These are phyloP conservation scores for Megaustenia siamemsis DNA, from an alignment of 2,888 invertebrate species.

Conservation along the genomic window DNA sequence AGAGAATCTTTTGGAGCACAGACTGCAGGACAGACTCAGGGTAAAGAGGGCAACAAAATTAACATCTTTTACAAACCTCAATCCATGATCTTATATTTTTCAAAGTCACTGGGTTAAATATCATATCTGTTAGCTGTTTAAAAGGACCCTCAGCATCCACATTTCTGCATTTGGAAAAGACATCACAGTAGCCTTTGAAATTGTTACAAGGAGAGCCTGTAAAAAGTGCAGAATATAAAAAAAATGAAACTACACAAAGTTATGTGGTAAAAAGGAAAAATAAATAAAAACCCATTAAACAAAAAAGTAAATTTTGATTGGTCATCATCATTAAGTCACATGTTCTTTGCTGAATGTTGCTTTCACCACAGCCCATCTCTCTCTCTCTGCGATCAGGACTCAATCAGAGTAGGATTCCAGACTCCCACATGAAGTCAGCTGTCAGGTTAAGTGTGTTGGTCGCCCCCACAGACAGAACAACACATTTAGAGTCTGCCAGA, in stretches of 20 bases:
- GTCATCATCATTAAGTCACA: not conserved
- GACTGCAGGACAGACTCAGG: too few species aligned
- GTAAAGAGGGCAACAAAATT: too few species aligned
- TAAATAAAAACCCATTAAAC: not conserved
- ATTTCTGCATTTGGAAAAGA: conserved; percentile 53
- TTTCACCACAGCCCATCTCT: too few species aligned
- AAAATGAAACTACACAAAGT: not conserved
- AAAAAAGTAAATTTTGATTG: not conserved
- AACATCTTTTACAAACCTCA: conserved; percentile 33
- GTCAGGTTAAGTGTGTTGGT: too few species aligned
- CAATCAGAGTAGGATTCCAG: too few species aligned
- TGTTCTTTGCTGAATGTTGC: too few species aligned
- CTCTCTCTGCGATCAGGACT: too few species aligned
- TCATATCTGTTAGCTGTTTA: conserved; percentile 57
- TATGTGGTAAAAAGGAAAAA: not conserved
- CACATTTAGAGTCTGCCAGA: too few species aligned
- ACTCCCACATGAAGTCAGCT: too few species aligned
- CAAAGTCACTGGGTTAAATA: conserved; percentile 55
- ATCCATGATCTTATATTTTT: conserved; percentile 53
- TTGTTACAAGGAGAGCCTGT: conserved; percentile 56
- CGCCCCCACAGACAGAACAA: too few species aligned
- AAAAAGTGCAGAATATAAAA: not conserved
- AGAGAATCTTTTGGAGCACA: too few species aligned
- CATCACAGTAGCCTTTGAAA: conserved; percentile 57
- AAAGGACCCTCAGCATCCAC: conserved; percentile 58